Evolutionary conservation across 2,888 invertebrate genomes (phyloP), one percentile per base, ranked within the genome.

Genomic region (Sphaerophoria rueppellii): DNA sequence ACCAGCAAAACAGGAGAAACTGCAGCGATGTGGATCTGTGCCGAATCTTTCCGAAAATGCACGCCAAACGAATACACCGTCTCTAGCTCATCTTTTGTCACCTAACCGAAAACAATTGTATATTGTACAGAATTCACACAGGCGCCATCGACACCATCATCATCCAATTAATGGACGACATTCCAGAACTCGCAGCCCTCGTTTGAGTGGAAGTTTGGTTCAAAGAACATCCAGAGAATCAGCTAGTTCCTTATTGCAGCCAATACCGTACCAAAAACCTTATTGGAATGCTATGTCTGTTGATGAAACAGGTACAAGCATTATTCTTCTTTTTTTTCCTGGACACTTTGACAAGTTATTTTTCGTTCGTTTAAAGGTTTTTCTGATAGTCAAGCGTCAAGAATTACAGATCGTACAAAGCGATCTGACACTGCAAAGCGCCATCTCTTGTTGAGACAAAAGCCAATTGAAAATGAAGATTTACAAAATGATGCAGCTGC

Each of bases 231-330:
- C 91, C 0, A 87, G 91, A 0, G 94, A 94, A 81, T 89, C 88
- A 55, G 87, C 88, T 12, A 86, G 86, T 0, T 86, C 87, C 9
- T 90, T 94, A 52, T 91, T 95, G 34, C 95, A 94, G 89, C 95
- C 95, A 0, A 93, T 93, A 32, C 91, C 94, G 43, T 93, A 96
- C 63, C 95, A 95, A 73, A 90, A 89, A 37, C 88, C 89, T 12
- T 90, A 91, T 76, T 94, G 96, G 90, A 96, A 97, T 92, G 96
- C 97, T 32, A 92, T 96, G 81, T 96, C 96, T 74, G 96, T 97
- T 79, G 97, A 97, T 90, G 96, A 96, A 91, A 95, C 95, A 2
- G 93, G 93, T 93, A 91, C 4, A 52, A 14, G 6, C 0, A 16
- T 24, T n/a, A 35, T 7, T 1, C 12, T 35, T 35, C 7, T 11